Percentiles rank a stretch among this genome's conserved stretches.
These are phyloP conservation scores for Rhyacophila brunnea DNA, from an alignment of 1,140 invertebrate species.

Conservation along the genomic window DNA sequence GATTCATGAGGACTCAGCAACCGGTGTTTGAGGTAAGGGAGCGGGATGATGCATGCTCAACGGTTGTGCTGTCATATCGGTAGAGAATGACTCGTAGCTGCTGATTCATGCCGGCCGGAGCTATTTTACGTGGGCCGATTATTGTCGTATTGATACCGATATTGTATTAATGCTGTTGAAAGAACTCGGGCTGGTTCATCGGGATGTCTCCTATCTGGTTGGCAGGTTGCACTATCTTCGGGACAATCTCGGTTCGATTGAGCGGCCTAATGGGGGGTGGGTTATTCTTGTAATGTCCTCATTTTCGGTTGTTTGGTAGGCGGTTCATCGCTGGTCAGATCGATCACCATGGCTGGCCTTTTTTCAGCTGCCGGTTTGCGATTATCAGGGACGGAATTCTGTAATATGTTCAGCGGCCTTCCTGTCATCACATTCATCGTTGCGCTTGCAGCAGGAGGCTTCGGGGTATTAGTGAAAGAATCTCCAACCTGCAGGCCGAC, in stretches of 20 bases:
- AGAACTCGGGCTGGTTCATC: conserved; percentile 5
- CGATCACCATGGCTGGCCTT: conserved; percentile 40
- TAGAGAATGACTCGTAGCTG: conserved; percentile 18
- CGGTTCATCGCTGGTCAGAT: conserved; percentile 53
- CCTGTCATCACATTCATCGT: neutral
- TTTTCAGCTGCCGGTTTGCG: conserved; percentile 39
- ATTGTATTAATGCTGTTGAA: conserved; percentile 1
- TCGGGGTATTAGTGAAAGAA: neutral
- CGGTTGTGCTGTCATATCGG: conserved; percentile 38
- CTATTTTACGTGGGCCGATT: conserved; percentile 4
- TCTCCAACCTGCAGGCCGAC: conserved; percentile 74
- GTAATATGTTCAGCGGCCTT: neutral
- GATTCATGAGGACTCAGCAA: too few species aligned
- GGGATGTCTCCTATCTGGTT: neutral
- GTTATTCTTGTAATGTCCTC: neutral
- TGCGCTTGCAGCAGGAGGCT: neutral
- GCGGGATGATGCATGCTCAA: conserved; percentile 74
- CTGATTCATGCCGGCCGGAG: conserved; percentile 3
- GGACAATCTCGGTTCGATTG: neutral
- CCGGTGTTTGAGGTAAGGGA: conserved; percentile 64
- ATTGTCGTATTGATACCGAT: neutral
- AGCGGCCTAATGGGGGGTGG: neutral
- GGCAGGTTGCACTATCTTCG: conserved; percentile 6
- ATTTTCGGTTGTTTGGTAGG: conserved; percentile 39
- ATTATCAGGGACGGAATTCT: neutral